Evolutionary conservation across 1,140 invertebrate species (phyloP), one percentile per base, ranked within the genome.

Genomic region (Micrasema longulum): DNA sequence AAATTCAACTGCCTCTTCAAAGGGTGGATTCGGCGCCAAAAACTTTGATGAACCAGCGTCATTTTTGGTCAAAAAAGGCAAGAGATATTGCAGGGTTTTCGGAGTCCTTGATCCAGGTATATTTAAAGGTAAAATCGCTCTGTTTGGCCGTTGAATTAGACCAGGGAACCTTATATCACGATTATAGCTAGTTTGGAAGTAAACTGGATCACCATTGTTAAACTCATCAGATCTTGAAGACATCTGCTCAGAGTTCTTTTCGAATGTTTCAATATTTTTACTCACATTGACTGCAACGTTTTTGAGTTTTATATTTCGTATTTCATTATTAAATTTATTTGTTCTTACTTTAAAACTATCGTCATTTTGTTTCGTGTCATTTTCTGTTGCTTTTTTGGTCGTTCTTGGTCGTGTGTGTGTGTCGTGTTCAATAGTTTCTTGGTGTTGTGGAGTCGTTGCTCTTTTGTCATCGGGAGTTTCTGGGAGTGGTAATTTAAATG

Each of bases 41-140:
- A 52, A 70, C 26, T 57, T 43, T 47, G 55, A 43, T 7, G 68
- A 66, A 45, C 31, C 52, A 12, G 14, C 12, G 36, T 65, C 62
- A 22, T 45, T 57, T 23, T 70, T 76, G 9, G 26, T 73, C 35
- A 60, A 66, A 43, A 45, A 47, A 9, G 64, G 57, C 22, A 73
- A n/a, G 14, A 76, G 20, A 52, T 76, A 76, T 50, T 76, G 71
- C 45, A 76, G 43, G 12, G 74, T 76, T 50, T 73, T 76, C 14
- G 74, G 74, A 1, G 16, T 63, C 12, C 60, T 63, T 23, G 38
- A 14, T 12, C 60, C 41, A 12, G 22, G 43, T 23, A 47, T 47
- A 7, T 45, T 26, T 22, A 18, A 38, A 0, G 60, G 11, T 11
- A 23, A 35, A n/a, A 63, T 45, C 10, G 60, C 60, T 12, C 60